Percentiles rank a stretch among this genome's conserved stretches.
Conservation (phyloP, 2,797 vertebrate species). For the Epinephelus awoara region DNA sequence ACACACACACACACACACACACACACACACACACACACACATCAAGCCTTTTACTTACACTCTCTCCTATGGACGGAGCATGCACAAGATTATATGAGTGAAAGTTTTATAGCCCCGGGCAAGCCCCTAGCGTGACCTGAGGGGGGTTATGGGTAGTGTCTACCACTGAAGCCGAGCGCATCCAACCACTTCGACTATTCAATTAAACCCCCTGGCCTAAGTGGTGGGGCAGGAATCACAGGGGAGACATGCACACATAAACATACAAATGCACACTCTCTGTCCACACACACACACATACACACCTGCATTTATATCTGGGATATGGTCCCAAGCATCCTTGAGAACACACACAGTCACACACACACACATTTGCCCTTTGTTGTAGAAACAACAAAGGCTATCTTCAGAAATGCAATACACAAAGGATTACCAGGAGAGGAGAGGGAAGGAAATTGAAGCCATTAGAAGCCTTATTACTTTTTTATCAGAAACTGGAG, state of each 20-base stretch:
- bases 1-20: neutral
- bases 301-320: conserved; percentile 35
- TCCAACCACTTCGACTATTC: conserved; percentile 69
- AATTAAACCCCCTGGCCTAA: conserved; percentile 74
- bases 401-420: conserved; percentile 81
- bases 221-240: conserved; percentile 63
- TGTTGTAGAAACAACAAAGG: conserved; percentile 81
- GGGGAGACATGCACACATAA: conserved; percentile 52
- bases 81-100: conserved; percentile 55
- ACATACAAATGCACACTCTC: conserved; percentile 31
- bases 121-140: conserved; percentile 47
- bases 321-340: conserved; percentile 39
- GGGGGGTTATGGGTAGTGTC: conserved; percentile 58
- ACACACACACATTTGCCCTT: conserved; percentile 54
- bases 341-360: conserved; percentile 9
- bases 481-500: conserved; percentile 86
- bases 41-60: conserved; percentile 51
- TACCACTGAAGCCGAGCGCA: conserved; percentile 38
- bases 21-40: neutral
- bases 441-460: conserved; percentile 76
- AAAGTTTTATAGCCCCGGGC: conserved; percentile 73
- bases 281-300: conserved; percentile 13
- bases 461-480: conserved; percentile 87
- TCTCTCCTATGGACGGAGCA: conserved; percentile 9
- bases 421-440: conserved; percentile 70